Conservation (phyloP, 1,140 invertebrate species). For the Diuraphis noxia region DNA sequence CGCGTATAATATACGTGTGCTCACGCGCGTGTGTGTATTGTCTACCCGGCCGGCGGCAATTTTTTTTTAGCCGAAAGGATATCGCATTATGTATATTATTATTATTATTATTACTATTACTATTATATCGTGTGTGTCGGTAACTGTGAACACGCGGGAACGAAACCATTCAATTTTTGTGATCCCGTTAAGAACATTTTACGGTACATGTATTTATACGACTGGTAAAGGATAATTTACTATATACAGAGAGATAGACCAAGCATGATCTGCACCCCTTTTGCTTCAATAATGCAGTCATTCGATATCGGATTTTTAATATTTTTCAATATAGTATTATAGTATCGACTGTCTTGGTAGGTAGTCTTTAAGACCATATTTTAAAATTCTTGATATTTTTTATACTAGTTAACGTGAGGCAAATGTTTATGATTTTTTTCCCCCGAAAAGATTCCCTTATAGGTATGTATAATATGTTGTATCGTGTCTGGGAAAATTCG, state of each 20-base stretch:
- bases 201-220: not conserved
- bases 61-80: slow-evolving; percentile 16
- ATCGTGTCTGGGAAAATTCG: no score
- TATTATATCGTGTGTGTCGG: not conserved
- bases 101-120: not conserved
- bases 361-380: no score
- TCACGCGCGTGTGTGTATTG: not conserved
- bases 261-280: not conserved
- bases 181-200: not conserved
- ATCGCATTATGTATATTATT: not conserved
- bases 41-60: not conserved
- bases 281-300: no score
- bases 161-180: not conserved
- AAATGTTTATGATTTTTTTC: no score
- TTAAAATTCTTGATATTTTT: no score
- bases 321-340: no score
- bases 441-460: no score
- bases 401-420: no score
- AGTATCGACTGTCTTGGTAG: no score
- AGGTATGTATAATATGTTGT: no score
- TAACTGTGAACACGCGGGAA: not conserved
- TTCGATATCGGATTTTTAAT: not conserved
- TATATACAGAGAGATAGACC: not conserved
- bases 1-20: not conserved
- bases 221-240: not conserved